Evolutionary conservation across 2,888 invertebrate genomes (phyloP).

Genomic region (Chrysopilus asiliformis): DNA sequence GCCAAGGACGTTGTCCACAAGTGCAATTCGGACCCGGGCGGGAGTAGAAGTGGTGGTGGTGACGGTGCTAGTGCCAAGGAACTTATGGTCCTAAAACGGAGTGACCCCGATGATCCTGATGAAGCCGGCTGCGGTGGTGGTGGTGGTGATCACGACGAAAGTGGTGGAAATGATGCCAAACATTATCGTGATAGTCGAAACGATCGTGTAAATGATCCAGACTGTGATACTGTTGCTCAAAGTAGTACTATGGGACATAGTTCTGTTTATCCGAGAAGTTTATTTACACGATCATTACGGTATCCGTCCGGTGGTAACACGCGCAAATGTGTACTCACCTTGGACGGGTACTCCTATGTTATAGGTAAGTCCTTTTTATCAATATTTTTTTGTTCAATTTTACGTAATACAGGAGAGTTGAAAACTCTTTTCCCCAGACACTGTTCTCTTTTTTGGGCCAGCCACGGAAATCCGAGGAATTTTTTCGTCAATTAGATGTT

Average conservation of each 20-base stretch:
- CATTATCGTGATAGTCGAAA: not conserved
- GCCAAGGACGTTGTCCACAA: not conserved
- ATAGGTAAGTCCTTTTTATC: slow-evolving; percentile 76
- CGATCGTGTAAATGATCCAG: not conserved
- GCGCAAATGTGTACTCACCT: slow-evolving; percentile 66
- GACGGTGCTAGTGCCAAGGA: not conserved
- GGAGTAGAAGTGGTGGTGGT: not conserved
- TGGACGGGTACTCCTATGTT: slow-evolving; percentile 78
- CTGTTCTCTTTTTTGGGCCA: too few relatives aligned
- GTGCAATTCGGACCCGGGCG: not conserved
- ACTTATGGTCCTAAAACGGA: not conserved
- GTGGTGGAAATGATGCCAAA: not conserved
- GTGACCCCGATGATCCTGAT: not conserved
- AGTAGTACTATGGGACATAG: not conserved
- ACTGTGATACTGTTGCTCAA: not conserved
- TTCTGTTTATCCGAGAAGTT: slow-evolving; percentile 29
- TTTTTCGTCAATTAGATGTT: too few relatives aligned
- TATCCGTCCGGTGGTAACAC: slow-evolving; percentile 43
- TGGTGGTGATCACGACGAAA: not conserved
- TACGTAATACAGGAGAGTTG: not conserved
- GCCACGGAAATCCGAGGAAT: too few relatives aligned
- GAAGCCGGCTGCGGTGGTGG: not conserved
- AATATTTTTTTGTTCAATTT: too few relatives aligned
- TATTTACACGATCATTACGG: slow-evolving; percentile 28
- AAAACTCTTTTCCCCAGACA: too few relatives aligned